Evolutionary conservation across 53 echinoderm and acorn worm species (phyloP), one percentile per base, ranked within the genome.

Genomic region (Paelopatides confundens): DNA sequence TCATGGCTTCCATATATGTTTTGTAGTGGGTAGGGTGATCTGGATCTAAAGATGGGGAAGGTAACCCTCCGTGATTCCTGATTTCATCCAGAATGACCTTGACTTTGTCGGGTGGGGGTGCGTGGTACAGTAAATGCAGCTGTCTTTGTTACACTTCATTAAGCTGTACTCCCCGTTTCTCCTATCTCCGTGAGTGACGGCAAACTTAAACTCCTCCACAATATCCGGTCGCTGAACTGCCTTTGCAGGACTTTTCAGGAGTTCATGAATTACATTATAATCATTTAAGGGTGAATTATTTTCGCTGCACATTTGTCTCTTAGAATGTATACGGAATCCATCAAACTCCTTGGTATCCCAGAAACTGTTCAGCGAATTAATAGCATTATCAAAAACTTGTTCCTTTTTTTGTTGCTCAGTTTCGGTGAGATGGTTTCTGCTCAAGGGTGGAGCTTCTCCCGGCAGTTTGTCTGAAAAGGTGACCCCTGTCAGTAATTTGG

Each of bases 401-500:
- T 79, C 79, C 10, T 79, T 79, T 5, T 54, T 54, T 54, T 54
- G 18, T 17, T n/a, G 18, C 5, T 5, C 54, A 21, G 54, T 17
- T 17, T 21, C 18, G 23, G 17, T 5, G 12, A 21, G 18, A n/a
- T 54, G 12, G 18, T 17, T n/a, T 54, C 17, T 5, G 14, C 17
- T n/a, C 14, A 38, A 31, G 77, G 47, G 68, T 33, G 68, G 68
- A 36, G n/a, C n/a, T n/a, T 18, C 17, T 31, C 68, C 68, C 36
- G 18, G 18, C 1, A 21, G 23, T 38, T 6, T 67, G 86, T 48
- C 86, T 69, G 14, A 81, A 65, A 66, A 79, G 64, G 35, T 53
- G 52, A 54, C 92, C 5, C 81, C 86, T 4, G 81, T 86, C 8
- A 92, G 53, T 43, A 69, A 69, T 14, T 54, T 79, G 24, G 81